phyloP scores from a whole-genome alignment of 2,888 invertebrate species.

The Sarcophaga subvicina region DNA sequence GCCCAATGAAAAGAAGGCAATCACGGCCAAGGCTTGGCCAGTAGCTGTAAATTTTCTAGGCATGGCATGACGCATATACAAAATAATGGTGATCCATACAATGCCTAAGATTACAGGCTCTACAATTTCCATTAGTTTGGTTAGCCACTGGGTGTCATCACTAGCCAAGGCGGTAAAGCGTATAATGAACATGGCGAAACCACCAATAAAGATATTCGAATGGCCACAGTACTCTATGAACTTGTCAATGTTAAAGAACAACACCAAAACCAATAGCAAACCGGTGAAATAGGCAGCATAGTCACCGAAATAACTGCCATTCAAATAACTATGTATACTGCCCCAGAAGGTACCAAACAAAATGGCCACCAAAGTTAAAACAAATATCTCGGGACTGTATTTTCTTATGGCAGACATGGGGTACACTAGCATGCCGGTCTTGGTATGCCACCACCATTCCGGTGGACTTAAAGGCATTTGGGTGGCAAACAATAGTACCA shows the following conservation, averaged over 20 bases:
- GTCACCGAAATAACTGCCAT: slow-evolving; percentile 84
- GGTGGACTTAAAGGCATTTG: slow-evolving; percentile 91
- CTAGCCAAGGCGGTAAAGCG: slow-evolving; percentile 86
- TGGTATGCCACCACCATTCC: slow-evolving; percentile 94
- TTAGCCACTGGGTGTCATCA: slow-evolving; percentile 84
- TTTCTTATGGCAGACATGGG: slow-evolving; percentile 91
- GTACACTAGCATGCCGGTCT: slow-evolving; percentile 88
- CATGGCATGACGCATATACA: slow-evolving; percentile 91
- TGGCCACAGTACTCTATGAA: slow-evolving; percentile 92
- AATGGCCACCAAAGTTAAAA: slow-evolving; percentile 86
- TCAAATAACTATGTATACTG: slow-evolving; percentile 89
- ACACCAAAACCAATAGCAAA: slow-evolving; percentile 75
- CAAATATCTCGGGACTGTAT: slow-evolving; percentile 89
- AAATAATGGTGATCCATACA: slow-evolving; percentile 90
- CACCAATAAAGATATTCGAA: slow-evolving; percentile 91
- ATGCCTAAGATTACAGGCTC: slow-evolving; percentile 90
- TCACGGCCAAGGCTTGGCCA: slow-evolving; percentile 90
- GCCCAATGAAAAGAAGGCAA: slow-evolving; percentile 91
- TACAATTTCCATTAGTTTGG: slow-evolving; percentile 87
- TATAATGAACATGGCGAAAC: slow-evolving; percentile 91
- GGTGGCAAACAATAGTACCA: slow-evolving; percentile 83
- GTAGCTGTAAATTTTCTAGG: slow-evolving; percentile 89
- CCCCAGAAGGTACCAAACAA: slow-evolving; percentile 91
- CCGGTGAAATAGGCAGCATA: slow-evolving; percentile 75
- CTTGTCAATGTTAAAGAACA: slow-evolving; percentile 87